Conservation (phyloP, 2,888 invertebrate species). For the Syrphus vitripennis region DNA sequence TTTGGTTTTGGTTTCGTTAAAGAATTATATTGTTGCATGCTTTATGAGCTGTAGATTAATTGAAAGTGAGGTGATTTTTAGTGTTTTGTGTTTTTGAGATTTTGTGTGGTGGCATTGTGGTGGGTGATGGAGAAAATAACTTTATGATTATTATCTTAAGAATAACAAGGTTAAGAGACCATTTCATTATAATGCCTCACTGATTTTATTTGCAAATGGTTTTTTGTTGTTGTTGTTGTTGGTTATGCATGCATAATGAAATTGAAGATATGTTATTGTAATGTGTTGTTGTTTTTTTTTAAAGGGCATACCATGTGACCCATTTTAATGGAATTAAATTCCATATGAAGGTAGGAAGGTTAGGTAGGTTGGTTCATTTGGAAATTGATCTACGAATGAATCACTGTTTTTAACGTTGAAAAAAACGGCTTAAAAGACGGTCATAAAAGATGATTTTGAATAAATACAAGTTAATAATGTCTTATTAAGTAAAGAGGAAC, state of each 20-base stretch:
- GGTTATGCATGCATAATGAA: background rate
- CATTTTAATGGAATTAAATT: background rate
- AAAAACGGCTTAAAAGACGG: no score
- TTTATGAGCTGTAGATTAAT: conserved; percentile 37
- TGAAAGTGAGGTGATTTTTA: conserved; percentile 39
- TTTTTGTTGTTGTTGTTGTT: background rate
- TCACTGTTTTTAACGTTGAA: no score
- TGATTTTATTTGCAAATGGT: background rate
- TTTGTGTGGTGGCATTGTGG: background rate
- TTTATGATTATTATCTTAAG: conserved; percentile 6
- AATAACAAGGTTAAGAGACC: background rate
- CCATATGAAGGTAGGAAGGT: no score
- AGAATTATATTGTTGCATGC: conserved; percentile 8
- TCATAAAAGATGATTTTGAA: no score
- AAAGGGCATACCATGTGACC: background rate
- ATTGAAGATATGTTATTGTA: background rate
- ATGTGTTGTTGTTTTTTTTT: background rate
- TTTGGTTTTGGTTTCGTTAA: background rate
- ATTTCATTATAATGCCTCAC: conserved; percentile 6
- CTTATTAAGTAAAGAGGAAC: no score
- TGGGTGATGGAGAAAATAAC: background rate
- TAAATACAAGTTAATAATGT: no score
- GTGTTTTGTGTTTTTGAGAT: background rate
- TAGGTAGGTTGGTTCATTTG: no score
- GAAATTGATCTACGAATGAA: no score